phyloP scores from a whole-genome alignment of 2,797 vertebrate species.

The Mus spretus region DNA sequence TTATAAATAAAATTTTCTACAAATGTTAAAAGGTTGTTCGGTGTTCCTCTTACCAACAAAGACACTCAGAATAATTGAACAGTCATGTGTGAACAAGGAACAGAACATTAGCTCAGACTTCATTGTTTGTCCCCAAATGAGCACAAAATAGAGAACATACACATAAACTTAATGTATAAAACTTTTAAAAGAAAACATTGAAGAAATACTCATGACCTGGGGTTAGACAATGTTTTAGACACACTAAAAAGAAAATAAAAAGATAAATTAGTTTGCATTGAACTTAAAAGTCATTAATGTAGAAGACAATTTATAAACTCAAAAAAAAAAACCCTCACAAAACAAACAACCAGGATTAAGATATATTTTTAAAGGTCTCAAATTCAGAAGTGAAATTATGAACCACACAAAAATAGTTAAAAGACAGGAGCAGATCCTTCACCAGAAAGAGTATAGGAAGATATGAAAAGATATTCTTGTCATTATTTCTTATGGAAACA shows the following conservation, averaged over 20 bases:
- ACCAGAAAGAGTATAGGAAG: neutral
- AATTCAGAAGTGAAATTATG: constrained; percentile 6
- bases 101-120: neutral
- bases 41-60: neutral
- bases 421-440: neutral
- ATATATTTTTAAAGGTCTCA: neutral
- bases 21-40: constrained; percentile 6
- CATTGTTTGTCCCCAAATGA: neutral
- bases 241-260: neutral
- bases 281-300: neutral
- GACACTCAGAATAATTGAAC: neutral
- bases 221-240: neutral
- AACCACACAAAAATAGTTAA: neutral
- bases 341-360: neutral
- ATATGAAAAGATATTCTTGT: neutral
- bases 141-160: neutral
- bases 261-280: neutral
- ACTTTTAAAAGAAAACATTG: neutral
- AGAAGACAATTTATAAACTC: neutral
- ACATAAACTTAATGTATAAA: neutral
- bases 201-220: neutral
- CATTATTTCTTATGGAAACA: neutral
- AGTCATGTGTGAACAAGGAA: neutral
- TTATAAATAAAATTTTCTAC: neutral
- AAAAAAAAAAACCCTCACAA: neutral